Conservation (phyloP, 2,797 vertebrate genomes). For the Sandelia bainsii region DNA sequence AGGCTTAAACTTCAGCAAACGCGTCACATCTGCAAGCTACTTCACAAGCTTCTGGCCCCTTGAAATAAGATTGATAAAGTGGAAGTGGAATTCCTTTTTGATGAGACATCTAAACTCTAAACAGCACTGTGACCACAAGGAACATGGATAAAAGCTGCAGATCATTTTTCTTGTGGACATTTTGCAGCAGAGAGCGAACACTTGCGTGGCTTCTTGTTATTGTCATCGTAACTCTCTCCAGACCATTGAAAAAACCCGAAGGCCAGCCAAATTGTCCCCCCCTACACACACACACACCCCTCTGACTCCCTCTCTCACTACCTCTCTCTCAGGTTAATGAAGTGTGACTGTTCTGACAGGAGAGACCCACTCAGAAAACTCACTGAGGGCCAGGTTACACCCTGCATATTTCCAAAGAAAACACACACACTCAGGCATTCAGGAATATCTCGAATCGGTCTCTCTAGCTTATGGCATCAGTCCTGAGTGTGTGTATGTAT, state of each 20-base stretch:
- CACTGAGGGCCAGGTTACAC: conserved; percentile 43
- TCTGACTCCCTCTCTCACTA: conserved; percentile 22
- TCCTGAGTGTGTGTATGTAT: conserved; percentile 11
- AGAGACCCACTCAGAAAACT: conserved; percentile 44
- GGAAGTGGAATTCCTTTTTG: conserved; percentile 76
- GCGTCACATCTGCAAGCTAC: conserved; percentile 65
- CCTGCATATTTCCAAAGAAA: conserved; percentile 38
- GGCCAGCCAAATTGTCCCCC: conserved; percentile 44
- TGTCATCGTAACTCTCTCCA: conserved; percentile 75
- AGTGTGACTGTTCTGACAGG: conserved; percentile 62
- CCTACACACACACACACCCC: not conserved
- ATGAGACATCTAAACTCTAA: conserved; percentile 74
- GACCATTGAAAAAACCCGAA: conserved; percentile 49
- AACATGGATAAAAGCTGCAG: conserved; percentile 75
- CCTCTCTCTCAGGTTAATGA: conserved; percentile 61
- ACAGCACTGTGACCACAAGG: conserved; percentile 70
- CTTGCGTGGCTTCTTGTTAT: conserved; percentile 71
- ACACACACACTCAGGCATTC: conserved; percentile 12
- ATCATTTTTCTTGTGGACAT: conserved; percentile 75
- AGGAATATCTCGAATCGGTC: conserved; percentile 18
- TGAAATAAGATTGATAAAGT: conserved; percentile 70
- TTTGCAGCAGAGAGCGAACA: conserved; percentile 59
- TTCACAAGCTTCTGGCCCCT: conserved; percentile 38
- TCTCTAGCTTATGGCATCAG: conserved; percentile 36
- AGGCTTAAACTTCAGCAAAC: conserved; percentile 35